Base-by-base conservation (phyloP, 2,113 vertebrate species). In the Sitta europaea region DNA sequence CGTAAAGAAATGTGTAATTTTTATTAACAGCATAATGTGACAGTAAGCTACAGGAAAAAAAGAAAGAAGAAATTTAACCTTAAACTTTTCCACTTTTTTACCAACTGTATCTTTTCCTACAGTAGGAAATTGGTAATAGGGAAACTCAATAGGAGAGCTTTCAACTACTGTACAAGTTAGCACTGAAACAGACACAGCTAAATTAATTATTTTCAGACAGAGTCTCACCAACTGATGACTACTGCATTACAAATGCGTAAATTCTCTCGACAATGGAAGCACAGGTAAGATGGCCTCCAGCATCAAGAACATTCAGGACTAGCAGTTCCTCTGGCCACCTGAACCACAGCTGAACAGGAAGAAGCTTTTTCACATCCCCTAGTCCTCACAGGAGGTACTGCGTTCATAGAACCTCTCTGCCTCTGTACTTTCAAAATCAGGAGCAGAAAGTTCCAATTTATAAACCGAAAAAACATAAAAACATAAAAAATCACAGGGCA, bases 181-280 rank as follows among this genome's bases (percentile, higher is more conserved):
- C 31, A 76, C 22, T 45, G 19, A 65, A 77, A 55, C 2, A 59
- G 19, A 38, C 11, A 72, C 9, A 36, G 16, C 12, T 36, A 28
- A 25, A 16, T 5, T 55, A 29, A 24, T 28, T 65, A 80, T 61
- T 36, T 87, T 35, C 6, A 86, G 20, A 6, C 6, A 29, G 8
- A 42, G 12, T 75, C 68, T 51, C 27, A 72, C 7, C 35, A 54
- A 36, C 12, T 59, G 13, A 51, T 27, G 72, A 71, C 13, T 61
- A 27, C 21, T 85, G 35, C 4, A 4, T 43, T 66, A 10, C 0
- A 0, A 22, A 27, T 17, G 5, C 24, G 17, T 25, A 47, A 74
- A 19, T 31, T 42, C 6, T 59, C 53, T 28, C 22, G 27, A 51
- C 27, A 72, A n/a, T 18, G 6, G 15, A 75, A 47, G 18, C 17